phyloP scores from a whole-genome alignment of 2,797 vertebrate species.

The Mallotus villosus region DNA sequence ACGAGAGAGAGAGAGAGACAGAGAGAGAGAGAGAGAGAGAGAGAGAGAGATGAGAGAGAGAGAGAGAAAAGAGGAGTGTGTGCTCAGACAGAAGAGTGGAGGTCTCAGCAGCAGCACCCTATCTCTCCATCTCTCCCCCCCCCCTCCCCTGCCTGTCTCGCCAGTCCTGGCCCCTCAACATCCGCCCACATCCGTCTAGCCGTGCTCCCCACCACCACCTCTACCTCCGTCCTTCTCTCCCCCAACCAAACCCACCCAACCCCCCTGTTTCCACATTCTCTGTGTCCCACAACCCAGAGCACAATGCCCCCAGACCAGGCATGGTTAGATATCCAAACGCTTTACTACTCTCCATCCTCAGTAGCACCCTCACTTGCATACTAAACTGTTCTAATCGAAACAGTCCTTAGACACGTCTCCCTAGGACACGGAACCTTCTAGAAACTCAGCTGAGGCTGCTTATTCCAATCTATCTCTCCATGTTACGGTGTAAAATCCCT shows the following conservation, averaged over 20 bases:
- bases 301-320: no score
- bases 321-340: no score
- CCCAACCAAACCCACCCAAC: slow-evolving; percentile 46
- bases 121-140: slow-evolving; percentile 42
- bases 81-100: slow-evolving; percentile 41
- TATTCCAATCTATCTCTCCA: no score
- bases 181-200: slow-evolving; percentile 65
- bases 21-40: slow-evolving; percentile 29
- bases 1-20: slow-evolving; percentile 36
- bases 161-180: slow-evolving; percentile 32
- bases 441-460: no score
- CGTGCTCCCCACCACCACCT: slow-evolving; percentile 40
- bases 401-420: no score
- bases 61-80: slow-evolving; percentile 27
- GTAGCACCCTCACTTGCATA: no score
- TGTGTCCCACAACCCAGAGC: neutral
- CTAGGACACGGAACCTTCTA: no score
- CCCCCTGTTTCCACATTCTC: slow-evolving; percentile 33
- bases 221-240: slow-evolving; percentile 40
- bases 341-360: no score
- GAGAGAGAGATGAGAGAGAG: slow-evolving; percentile 42
- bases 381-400: no score
- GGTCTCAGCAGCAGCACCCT: slow-evolving; percentile 18
- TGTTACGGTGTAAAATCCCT: no score
- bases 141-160: slow-evolving; percentile 50